These are phyloP conservation scores for Acleris emargana DNA, from an alignment of 2,888 invertebrate genomes.

Conservation along the genomic window DNA sequence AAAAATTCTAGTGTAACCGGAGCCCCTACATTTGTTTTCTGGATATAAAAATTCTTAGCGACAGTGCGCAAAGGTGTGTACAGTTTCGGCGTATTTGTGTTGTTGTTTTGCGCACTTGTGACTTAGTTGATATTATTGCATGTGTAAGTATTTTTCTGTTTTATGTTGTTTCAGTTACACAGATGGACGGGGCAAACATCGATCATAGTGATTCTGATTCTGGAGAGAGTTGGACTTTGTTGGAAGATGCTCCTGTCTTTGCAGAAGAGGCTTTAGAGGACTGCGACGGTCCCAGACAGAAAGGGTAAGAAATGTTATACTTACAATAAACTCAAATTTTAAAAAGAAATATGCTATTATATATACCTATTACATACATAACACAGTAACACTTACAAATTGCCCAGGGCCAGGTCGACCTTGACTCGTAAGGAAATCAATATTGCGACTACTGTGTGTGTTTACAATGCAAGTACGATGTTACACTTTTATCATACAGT, in stretches of 20 bases:
- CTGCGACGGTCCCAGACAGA: slow-evolving; percentile 47
- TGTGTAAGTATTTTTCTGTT: slow-evolving; percentile 25
- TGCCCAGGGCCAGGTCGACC: slow-evolving; percentile 18
- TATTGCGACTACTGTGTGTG: background rate
- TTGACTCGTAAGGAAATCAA: slow-evolving; percentile 32
- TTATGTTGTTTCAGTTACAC: slow-evolving; percentile 40
- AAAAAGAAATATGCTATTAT: background rate
- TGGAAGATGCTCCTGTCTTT: slow-evolving; percentile 60
- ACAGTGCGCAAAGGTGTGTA: slow-evolving; percentile 49
- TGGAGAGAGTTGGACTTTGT: slow-evolving; percentile 78
- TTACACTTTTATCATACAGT: background rate
- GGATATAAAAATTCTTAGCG: slow-evolving; percentile 48
- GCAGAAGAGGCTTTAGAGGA: slow-evolving; percentile 58
- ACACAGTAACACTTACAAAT: background rate
- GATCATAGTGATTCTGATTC: slow-evolving; percentile 81
- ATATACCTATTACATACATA: background rate
- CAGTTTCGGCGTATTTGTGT: slow-evolving; percentile 41
- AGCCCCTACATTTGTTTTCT: slow-evolving; percentile 45
- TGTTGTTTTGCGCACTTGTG: slow-evolving; percentile 31
- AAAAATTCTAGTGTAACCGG: slow-evolving; percentile 59
- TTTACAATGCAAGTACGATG: too few species aligned
- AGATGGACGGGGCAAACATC: slow-evolving; percentile 68
- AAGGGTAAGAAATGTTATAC: slow-evolving; percentile 50
- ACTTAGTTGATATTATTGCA: slow-evolving; percentile 31
- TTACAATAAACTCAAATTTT: background rate